phyloP scores from a whole-genome alignment of 2,888 invertebrate species.

The Drosophila mimica region DNA sequence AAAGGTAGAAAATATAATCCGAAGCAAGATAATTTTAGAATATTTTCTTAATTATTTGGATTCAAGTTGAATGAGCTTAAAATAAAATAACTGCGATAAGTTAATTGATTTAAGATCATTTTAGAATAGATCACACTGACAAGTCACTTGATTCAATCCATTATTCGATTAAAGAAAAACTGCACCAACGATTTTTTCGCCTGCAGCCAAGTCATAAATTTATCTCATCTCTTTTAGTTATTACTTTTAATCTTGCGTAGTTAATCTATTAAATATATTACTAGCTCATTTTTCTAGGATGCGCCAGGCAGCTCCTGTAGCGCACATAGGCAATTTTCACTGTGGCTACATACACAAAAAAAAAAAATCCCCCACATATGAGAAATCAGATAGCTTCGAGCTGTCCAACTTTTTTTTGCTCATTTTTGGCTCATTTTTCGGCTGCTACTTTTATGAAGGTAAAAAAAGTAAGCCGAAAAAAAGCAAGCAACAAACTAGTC shows the following conservation, averaged over 20 bases:
- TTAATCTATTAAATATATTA: not conserved
- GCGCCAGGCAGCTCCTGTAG: not conserved
- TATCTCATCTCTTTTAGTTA: not conserved
- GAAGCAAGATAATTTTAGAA: not conserved
- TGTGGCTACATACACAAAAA: constrained; percentile 24
- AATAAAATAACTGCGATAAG: no score
- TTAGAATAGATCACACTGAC: no score
- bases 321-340: constrained; percentile 18
- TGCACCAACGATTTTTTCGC: not conserved
- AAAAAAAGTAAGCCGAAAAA: constrained; percentile 31
- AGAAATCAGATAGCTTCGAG: constrained; percentile 30
- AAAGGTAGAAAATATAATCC: not conserved
- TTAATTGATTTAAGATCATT: no score
- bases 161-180: not conserved
- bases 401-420: constrained; percentile 67
- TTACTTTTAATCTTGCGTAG: not conserved
- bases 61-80: not conserved
- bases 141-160: not conserved
- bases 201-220: not conserved
- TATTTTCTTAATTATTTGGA: not conserved
- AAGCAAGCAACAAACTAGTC: constrained; percentile 63
- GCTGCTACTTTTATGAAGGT: constrained; percentile 47
- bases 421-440: constrained; percentile 47
- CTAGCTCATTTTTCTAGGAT: not conserved
- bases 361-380: constrained; percentile 8